Base-by-base conservation (phyloP, 2,797 vertebrate species). In the Amblyopsis hoosieri region DNA sequence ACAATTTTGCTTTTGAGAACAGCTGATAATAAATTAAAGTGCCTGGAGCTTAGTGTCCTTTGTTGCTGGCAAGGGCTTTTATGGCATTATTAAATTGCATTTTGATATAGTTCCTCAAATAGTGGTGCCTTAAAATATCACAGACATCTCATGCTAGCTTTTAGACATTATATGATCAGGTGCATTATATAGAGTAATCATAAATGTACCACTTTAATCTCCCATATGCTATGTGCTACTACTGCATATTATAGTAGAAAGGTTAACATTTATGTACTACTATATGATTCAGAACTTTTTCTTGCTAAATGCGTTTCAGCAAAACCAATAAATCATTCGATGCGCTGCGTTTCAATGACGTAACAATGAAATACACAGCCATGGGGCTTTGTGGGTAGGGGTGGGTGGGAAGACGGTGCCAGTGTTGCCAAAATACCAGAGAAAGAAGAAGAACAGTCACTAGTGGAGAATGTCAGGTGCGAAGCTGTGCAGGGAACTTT, bases 381-480 rank as follows among this genome's bases (percentile, higher is more conserved):
- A 12, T 55, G 31, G 6, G 53, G 23, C 23, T 29, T 29, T 29
- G 69, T 5, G 13, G 51, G 67, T 67, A 54, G 8, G 58, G 66
- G 57, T 50, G 51, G 57, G 50, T 66, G 61, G 7, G 57, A 50
- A 52, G 62, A 76, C 56, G 85, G 76, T 77, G 79, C 78, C 81
- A 79, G 70, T 33, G 72, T 81, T 78, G 74, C 79, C 77, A 89
- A 91, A 91, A 91, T 82, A 90, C 79, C 87, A 87, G 81, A 87
- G 79, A 89, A 81, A 82, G 84, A 85, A 88, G 89, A 42, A 90
- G 88, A 87, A 86, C 77, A 87, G 89, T 90, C 74, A 69, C 54
- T 61, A 78, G 82, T 83, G 87, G 74, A 65, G 82, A 89, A 87
- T 88, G 86, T 87, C 88, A 87, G 80, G 73, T 78, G 66, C 54